Conservation (phyloP, 2,888 invertebrate species). For the Carpatolechia fugitivella region DNA sequence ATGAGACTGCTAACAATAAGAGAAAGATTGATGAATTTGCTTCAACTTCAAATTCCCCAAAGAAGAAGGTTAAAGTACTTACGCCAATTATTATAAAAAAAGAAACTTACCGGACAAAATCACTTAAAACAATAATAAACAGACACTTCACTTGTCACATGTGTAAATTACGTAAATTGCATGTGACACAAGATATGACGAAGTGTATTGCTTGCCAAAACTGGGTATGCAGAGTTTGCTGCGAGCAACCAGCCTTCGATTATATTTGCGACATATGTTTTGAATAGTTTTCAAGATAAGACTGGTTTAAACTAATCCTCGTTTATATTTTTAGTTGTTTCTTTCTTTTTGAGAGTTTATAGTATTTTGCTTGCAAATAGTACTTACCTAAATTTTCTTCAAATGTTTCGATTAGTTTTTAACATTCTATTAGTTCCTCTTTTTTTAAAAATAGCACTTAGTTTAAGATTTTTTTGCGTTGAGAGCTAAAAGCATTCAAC, state of each 20-base stretch:
- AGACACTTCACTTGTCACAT: slow-evolving; percentile 14
- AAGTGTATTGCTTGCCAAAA: slow-evolving; percentile 20
- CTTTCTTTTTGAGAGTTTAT: too few species aligned
- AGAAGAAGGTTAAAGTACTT: background rate
- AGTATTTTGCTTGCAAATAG: too few species aligned
- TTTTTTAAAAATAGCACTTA: too few species aligned
- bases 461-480: too few species aligned
- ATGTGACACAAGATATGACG: slow-evolving; percentile 14
- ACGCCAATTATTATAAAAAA: background rate
- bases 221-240: slow-evolving; percentile 18
- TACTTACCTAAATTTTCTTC: too few species aligned
- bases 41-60: background rate
- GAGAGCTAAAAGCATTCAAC: too few species aligned
- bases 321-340: background rate
- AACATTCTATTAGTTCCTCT: too few species aligned
- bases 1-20: background rate
- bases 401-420: too few species aligned
- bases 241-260: slow-evolving; percentile 16
- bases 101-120: background rate
- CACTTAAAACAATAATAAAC: slow-evolving; percentile 11
- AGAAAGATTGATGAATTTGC: background rate
- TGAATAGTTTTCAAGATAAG: background rate
- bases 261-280: slow-evolving; percentile 15
- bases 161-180: slow-evolving; percentile 8
- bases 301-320: background rate